These are phyloP conservation scores for Catocala nupta DNA, from an alignment of 2,888 invertebrate species.

Conservation along the genomic window DNA sequence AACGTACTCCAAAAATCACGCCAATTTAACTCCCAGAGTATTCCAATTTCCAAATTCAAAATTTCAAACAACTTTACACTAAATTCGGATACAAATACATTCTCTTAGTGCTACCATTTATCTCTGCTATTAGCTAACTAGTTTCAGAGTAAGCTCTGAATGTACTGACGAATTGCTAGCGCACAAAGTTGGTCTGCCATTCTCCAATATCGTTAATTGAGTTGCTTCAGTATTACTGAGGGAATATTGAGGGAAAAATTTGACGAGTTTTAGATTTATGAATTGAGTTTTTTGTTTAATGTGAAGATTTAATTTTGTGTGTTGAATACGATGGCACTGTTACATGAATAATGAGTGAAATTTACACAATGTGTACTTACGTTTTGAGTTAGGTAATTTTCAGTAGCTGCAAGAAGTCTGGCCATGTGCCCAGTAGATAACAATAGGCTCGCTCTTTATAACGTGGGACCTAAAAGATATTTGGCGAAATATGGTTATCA, in stretches of 20 bases:
- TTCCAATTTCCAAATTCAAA: slow-evolving; percentile 30
- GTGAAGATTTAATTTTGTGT: too few species aligned
- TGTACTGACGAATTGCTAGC: slow-evolving; percentile 47
- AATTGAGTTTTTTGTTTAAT: not conserved
- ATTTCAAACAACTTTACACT: slow-evolving; percentile 42
- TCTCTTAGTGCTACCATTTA: slow-evolving; percentile 55
- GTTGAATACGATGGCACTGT: too few species aligned
- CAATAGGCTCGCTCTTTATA: too few species aligned
- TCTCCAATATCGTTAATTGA: slow-evolving; percentile 61
- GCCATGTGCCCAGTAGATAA: too few species aligned
- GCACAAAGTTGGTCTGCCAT: slow-evolving; percentile 49
- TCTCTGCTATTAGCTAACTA: slow-evolving; percentile 67
- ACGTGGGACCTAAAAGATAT: too few species aligned
- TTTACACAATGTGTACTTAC: too few species aligned
- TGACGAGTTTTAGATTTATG: not conserved
- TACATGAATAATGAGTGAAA: too few species aligned
- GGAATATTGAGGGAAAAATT: slow-evolving; percentile 30
- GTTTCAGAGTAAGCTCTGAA: slow-evolving; percentile 49
- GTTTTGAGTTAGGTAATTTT: too few species aligned
- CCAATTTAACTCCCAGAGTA: slow-evolving; percentile 14
- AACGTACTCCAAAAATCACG: slow-evolving; percentile 11
- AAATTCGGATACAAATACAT: slow-evolving; percentile 46
- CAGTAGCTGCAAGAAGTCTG: too few species aligned
- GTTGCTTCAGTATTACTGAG: slow-evolving; percentile 50
- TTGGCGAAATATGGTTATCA: too few species aligned